A percentile compares a stretch with the other conserved stretches of the same genome.
These are phyloP conservation scores for Phrynocephalus forsythii DNA, from an alignment of 2,797 vertebrate genomes.

Conservation along the genomic window DNA sequence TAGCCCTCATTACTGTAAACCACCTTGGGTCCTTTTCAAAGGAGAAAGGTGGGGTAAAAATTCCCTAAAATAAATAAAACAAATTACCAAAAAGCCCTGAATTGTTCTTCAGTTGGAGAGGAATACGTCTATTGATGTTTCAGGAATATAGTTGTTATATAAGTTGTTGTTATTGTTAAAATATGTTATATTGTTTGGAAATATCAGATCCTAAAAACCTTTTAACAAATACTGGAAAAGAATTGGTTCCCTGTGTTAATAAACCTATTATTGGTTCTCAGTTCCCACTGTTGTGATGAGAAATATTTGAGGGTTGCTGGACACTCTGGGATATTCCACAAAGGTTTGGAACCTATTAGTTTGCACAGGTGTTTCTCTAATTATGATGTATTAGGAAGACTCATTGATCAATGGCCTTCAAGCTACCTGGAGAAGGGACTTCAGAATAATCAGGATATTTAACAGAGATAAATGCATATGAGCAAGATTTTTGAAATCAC, in stretches of 20 bases:
- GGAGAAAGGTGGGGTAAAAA: too few species aligned
- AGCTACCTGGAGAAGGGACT: constrained; percentile 45
- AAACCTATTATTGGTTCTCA: neutral
- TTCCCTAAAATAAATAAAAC: too few species aligned
- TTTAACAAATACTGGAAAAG: neutral
- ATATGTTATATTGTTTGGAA: neutral
- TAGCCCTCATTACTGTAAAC: too few species aligned
- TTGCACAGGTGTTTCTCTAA: constrained; percentile 62
- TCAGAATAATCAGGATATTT: constrained; percentile 49
- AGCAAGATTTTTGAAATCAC: constrained; percentile 38
- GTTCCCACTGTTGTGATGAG: constrained; percentile 8
- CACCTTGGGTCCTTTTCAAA: too few species aligned
- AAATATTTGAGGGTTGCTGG: neutral
- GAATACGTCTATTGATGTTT: neutral
- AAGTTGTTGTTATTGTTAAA: neutral
- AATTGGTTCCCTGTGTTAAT: neutral
- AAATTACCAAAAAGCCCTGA: neutral
- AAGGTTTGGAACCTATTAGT: constrained; percentile 27
- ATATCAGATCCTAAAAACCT: neutral
- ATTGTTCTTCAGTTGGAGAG: neutral
- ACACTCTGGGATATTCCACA: neutral
- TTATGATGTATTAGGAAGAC: constrained; percentile 65
- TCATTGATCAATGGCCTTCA: constrained; percentile 59
- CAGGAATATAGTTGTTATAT: neutral
- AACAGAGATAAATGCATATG: constrained; percentile 42